Conservation (phyloP, 1,140 invertebrate genomes). For the Drosophila gunungcola region DNA sequence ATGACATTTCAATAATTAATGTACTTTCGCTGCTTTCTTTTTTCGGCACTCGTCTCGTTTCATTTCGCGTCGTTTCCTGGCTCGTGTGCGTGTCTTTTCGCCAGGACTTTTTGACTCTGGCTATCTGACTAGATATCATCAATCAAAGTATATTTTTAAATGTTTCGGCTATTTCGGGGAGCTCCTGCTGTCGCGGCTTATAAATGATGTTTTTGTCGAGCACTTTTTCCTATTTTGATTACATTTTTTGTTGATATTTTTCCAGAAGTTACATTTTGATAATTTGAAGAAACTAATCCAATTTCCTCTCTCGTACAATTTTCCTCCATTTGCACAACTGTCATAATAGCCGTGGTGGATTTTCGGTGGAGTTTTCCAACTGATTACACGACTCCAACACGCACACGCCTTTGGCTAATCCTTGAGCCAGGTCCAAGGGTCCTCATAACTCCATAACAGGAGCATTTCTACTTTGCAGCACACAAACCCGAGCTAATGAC, state of each 20-base stretch:
- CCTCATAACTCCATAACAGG: constrained; percentile 63
- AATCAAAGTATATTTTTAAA: constrained; percentile 77
- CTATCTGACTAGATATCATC: constrained; percentile 65
- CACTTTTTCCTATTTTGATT: constrained; percentile 53
- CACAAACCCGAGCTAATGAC: constrained; percentile 54
- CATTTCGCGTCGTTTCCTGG: constrained; percentile 29
- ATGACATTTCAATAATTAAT: constrained; percentile 84
- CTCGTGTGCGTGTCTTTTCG: constrained; percentile 72
- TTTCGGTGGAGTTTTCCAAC: constrained; percentile 47
- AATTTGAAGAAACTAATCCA: constrained; percentile 51
- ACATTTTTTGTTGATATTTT: constrained; percentile 51
- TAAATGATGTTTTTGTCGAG: constrained; percentile 70
- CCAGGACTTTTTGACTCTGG: constrained; percentile 67
- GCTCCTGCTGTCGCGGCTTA: constrained; percentile 75
- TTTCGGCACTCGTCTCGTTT: constrained; percentile 39
- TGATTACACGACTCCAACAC: constrained; percentile 58
- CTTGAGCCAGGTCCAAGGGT: constrained; percentile 22
- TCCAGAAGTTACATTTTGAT: constrained; percentile 69
- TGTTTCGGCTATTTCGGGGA: constrained; percentile 57
- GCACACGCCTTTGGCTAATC: constrained; percentile 47
- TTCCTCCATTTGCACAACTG: constrained; percentile 64
- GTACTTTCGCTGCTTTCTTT: constrained; percentile 61
- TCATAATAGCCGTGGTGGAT: constrained; percentile 56
- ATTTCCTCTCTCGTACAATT: constrained; percentile 48
- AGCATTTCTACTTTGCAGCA: constrained; percentile 62